A percentile compares a stretch with the other conserved stretches of the same genome.
phyloP scores from a whole-genome alignment of 2,113 vertebrate species.

The Chlamydotis undulata region DNA sequence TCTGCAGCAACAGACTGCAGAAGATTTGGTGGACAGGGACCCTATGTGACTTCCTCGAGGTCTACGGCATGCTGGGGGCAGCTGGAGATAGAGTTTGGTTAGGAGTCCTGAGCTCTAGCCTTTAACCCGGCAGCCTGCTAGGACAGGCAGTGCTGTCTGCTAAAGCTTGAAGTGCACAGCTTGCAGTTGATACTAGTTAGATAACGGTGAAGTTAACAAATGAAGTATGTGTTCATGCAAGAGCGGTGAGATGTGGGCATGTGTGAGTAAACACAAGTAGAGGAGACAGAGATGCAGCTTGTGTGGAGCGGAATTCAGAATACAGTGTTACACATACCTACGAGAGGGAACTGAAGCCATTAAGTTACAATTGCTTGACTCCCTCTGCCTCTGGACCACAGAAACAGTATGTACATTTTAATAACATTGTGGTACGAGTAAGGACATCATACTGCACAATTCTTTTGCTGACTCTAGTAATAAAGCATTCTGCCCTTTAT shows the following conservation, averaged over 20 bases:
- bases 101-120: background rate
- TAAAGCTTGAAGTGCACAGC: background rate
- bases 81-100: accelerated
- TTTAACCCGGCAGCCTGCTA: background rate
- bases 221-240: background rate
- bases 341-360: background rate
- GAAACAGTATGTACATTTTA: slow-evolving; percentile 17
- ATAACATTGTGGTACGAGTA: background rate
- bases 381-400: background rate
- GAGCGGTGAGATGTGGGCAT: background rate
- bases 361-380: background rate
- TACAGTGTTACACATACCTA: background rate
- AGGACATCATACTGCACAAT: slow-evolving; percentile 52
- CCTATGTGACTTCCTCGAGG: background rate
- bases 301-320: background rate
- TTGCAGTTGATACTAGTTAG: background rate
- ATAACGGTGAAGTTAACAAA: background rate
- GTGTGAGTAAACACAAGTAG: background rate
- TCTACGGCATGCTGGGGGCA: background rate
- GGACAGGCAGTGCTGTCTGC: background rate
- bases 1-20: background rate
- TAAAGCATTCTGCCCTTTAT: slow-evolving; percentile 72
- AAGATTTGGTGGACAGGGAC: background rate
- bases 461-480: slow-evolving; percentile 66
- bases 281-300: background rate